Conservation (phyloP, 2,113 vertebrate species). For the Pica pica region DNA sequence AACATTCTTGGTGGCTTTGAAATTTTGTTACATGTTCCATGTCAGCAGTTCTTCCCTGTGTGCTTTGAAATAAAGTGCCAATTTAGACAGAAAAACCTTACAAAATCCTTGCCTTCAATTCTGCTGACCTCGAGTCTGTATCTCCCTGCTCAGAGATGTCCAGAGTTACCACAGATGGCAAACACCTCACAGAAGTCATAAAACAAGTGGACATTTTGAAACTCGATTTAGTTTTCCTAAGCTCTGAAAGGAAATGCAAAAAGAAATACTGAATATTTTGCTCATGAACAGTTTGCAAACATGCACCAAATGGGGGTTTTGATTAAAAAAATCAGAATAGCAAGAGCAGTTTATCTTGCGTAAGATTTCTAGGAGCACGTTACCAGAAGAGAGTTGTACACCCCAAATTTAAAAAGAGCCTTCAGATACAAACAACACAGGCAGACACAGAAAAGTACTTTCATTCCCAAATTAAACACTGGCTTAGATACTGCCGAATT, state of each 20-base stretch:
- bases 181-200: neutral
- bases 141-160: neutral
- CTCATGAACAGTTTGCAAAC: neutral
- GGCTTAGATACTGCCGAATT: neutral
- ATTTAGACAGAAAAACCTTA: neutral
- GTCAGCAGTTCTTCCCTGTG: neutral
- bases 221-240: neutral
- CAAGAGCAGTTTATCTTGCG: neutral
- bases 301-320: neutral
- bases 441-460: neutral
- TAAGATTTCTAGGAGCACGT: neutral
- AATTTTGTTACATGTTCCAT: neutral
- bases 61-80: conserved; percentile 3
- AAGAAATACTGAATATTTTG: neutral
- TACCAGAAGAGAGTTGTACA: neutral
- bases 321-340: neutral
- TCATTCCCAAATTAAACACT: neutral
- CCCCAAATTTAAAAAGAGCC: neutral
- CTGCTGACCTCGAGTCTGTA: neutral
- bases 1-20: neutral
- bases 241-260: neutral
- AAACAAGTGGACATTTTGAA: neutral
- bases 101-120: neutral
- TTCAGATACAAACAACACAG: neutral
- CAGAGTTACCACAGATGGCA: neutral